phyloP scores from a whole-genome alignment of 2,888 invertebrate species.

The Platycheirus albimanus region DNA sequence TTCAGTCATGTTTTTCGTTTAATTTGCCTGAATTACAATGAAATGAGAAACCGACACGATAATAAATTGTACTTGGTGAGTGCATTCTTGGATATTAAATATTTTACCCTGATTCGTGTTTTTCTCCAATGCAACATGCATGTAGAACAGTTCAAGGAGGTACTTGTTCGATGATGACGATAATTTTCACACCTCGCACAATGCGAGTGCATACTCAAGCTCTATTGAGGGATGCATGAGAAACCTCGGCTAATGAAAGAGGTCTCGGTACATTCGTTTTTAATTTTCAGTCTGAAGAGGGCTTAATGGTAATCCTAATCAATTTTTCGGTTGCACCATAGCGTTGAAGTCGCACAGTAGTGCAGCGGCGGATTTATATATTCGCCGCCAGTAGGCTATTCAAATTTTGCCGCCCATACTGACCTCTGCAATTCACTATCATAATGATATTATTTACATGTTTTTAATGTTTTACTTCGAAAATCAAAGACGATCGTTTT shows the following conservation, averaged over 20 bases:
- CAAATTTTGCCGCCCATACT: too few relatives aligned
- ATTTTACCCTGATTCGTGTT: neutral
- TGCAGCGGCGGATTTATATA: too few relatives aligned
- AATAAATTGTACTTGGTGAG: conserved; percentile 38
- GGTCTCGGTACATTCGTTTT: neutral
- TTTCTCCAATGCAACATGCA: conserved; percentile 11
- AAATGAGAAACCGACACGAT: conserved; percentile 4
- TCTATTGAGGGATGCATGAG: conserved; percentile 22
- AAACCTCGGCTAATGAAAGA: conserved; percentile 57
- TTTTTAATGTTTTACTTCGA: too few relatives aligned
- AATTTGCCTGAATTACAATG: conserved; percentile 9
- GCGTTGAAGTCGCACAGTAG: neutral
- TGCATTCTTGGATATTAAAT: conserved; percentile 26
- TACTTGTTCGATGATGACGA: conserved; percentile 67
- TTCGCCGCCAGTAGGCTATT: too few relatives aligned
- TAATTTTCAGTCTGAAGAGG: conserved; percentile 2
- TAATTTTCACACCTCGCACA: conserved; percentile 71
- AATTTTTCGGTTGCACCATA: conserved; percentile 1
- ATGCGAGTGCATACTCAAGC: conserved; percentile 53
- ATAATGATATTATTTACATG: too few relatives aligned
- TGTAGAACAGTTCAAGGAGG: too few relatives aligned
- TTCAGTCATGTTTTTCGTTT: conserved; percentile 56
- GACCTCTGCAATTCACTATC: too few relatives aligned
- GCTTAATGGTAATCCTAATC: conserved; percentile 31
- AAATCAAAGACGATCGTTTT: too few relatives aligned